Percentiles rank a stretch among this genome's conserved stretches.
Conservation (phyloP, 2,797 vertebrate genomes). For the Hirundo rustica region DNA sequence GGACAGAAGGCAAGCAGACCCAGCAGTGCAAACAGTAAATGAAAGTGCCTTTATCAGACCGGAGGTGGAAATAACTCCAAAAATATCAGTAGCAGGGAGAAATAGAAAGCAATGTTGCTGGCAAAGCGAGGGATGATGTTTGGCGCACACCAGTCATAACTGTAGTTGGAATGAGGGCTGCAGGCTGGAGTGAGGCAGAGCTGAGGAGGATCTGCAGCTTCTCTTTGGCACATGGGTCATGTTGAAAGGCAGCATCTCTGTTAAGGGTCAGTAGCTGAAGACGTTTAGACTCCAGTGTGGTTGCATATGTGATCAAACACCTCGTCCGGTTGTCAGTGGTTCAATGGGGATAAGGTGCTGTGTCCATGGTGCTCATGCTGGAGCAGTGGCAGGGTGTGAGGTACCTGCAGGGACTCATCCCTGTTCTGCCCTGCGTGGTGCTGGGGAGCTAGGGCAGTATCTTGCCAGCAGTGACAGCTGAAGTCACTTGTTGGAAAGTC, state of each 20-base stretch:
- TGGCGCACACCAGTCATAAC: rapidly evolving
- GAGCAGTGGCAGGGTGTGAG: not conserved
- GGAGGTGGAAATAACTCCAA: not conserved
- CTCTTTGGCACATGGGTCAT: rapidly evolving
- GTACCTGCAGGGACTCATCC: not conserved
- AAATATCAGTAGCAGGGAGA: not conserved
- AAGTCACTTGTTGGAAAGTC: constrained; percentile 83
- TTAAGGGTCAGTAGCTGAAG: not conserved
- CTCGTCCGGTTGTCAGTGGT: rapidly evolving
- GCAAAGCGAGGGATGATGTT: not conserved
- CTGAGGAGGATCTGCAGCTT: not conserved
- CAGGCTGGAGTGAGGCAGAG: not conserved
- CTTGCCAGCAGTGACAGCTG: constrained; percentile 77
- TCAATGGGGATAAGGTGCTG: rapidly evolving
- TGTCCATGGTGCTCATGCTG: rapidly evolving
- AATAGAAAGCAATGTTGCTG: not conserved
- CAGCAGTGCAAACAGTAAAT: not conserved
- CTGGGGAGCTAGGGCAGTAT: not conserved
- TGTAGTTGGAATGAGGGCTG: not conserved
- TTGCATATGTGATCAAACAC: rapidly evolving
- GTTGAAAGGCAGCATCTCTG: not conserved
- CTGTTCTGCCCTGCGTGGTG: not conserved
- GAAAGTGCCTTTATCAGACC: not conserved
- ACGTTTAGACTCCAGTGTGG: rapidly evolving
- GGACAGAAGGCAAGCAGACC: not conserved